A percentile compares a stretch with the other conserved stretches of the same genome.
Conservation (phyloP, 2,113 vertebrate genomes). For the Henicopernis longicauda region DNA sequence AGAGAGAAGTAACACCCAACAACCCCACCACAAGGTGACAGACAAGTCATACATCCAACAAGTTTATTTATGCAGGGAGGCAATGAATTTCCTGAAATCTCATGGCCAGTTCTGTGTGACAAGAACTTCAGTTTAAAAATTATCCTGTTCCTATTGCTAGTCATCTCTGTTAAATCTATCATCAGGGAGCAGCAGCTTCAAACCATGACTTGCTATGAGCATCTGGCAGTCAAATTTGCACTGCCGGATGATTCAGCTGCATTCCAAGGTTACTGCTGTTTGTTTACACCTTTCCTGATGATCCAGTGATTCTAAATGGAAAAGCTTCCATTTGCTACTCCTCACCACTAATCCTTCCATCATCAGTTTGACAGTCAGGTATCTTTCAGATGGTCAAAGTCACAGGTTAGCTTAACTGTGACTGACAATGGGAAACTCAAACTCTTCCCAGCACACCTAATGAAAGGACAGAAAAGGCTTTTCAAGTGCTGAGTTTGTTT, state of each 20-base stretch:
- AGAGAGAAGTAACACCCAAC: neutral
- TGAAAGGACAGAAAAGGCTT: neutral
- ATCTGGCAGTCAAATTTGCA: neutral
- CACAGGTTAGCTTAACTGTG: neutral
- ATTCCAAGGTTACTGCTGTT: neutral
- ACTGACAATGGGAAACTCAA: neutral
- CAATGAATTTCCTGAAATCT: neutral
- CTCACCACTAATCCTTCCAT: neutral
- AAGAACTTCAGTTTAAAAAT: neutral
- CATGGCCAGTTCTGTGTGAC: neutral
- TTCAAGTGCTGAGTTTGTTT: neutral
- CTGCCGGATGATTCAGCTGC: neutral
- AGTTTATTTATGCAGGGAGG: neutral
- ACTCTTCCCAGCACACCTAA: neutral
- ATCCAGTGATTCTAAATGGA: neutral
- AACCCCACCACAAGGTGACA: neutral
- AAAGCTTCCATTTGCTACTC: neutral
- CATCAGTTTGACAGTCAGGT: neutral
- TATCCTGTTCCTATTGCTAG: neutral
- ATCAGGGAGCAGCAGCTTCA: neutral
- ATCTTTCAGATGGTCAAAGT: neutral
- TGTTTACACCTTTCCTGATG: neutral
- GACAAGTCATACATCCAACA: neutral
- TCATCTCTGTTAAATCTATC: neutral
- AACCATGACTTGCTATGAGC: neutral